phyloP scores from a whole-genome alignment of 1,140 invertebrate genomes.

The Papilio dardanus region DNA sequence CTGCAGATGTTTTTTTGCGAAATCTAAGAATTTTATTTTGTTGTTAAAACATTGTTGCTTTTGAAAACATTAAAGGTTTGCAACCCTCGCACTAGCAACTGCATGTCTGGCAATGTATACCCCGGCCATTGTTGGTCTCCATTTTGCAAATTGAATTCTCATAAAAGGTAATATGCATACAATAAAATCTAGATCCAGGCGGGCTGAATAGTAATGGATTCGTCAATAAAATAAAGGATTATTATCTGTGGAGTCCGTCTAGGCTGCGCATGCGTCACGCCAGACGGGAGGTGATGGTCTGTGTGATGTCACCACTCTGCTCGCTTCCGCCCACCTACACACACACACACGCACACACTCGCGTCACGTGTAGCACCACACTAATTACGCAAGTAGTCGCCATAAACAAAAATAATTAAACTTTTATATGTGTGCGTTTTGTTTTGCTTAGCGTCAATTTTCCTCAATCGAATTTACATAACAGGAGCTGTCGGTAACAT shows the following conservation, averaged over 20 bases:
- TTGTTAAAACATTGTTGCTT: constrained; percentile 29
- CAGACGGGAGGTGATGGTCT: constrained; percentile 51
- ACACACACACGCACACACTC: constrained; percentile 39
- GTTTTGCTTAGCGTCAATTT: constrained; percentile 19
- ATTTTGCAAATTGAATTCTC: constrained; percentile 19
- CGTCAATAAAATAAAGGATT: constrained; percentile 17
- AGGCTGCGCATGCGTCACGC: constrained; percentile 53
- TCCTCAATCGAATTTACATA: constrained; percentile 21
- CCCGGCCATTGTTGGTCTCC: not conserved
- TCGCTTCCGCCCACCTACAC: constrained; percentile 55
- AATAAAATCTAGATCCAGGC: constrained; percentile 36
- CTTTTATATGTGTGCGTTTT: constrained; percentile 12
- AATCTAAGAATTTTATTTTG: constrained; percentile 37
- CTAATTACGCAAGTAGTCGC: constrained; percentile 28
- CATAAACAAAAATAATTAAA: constrained; percentile 15
- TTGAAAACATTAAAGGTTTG: constrained; percentile 6
- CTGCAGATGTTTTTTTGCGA: constrained; percentile 61
- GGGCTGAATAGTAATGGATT: constrained; percentile 35
- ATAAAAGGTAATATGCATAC: constrained; percentile 34
- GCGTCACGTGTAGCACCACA: constrained; percentile 25
- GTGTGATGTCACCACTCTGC: constrained; percentile 57
- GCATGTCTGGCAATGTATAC: not conserved
- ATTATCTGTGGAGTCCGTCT: constrained; percentile 41
- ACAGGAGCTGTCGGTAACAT: not conserved
- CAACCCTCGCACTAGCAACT: constrained; percentile 21